These are phyloP conservation scores for Carassius carassius DNA, from an alignment of 2,113 vertebrate genomes.

Conservation along the genomic window DNA sequence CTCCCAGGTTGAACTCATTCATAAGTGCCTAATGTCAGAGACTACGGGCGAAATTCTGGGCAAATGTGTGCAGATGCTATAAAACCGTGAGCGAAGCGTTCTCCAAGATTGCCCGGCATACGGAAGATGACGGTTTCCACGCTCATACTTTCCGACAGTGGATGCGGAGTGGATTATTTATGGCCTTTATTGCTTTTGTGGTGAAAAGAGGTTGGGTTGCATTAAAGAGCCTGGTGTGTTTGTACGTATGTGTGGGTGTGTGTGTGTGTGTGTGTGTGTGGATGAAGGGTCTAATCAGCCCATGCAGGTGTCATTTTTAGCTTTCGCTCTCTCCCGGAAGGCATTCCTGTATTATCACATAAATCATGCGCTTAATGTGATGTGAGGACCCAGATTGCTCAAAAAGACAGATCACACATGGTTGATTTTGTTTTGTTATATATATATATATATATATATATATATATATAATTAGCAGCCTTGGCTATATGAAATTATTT, in stretches of 20 bases:
- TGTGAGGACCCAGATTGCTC: slow-evolving; percentile 21
- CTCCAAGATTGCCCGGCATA: neutral
- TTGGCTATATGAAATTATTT: neutral
- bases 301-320: neutral
- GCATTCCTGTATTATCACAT: slow-evolving; percentile 23
- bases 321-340: neutral
- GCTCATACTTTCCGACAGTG: slow-evolving; percentile 1
- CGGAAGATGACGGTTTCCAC: slow-evolving; percentile 2
- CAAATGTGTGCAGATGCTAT: slow-evolving; percentile 51
- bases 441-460: neutral
- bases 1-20: slow-evolving; percentile 53
- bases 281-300: slow-evolving; percentile 27
- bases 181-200: slow-evolving; percentile 14
- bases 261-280: neutral
- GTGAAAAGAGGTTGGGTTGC: neutral
- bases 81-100: slow-evolving; percentile 9
- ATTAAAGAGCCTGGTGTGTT: neutral
- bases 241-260: neutral
- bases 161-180: slow-evolving; percentile 12
- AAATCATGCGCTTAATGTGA: slow-evolving; percentile 30
- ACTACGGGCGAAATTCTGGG: slow-evolving; percentile 12
- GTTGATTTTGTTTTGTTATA: neutral
- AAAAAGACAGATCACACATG: slow-evolving; percentile 9
- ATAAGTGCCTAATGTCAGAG: slow-evolving; percentile 46
- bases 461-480: neutral